These are phyloP conservation scores for Tiliacea aurago DNA, from an alignment of 2,888 invertebrate genomes.

Conservation along the genomic window DNA sequence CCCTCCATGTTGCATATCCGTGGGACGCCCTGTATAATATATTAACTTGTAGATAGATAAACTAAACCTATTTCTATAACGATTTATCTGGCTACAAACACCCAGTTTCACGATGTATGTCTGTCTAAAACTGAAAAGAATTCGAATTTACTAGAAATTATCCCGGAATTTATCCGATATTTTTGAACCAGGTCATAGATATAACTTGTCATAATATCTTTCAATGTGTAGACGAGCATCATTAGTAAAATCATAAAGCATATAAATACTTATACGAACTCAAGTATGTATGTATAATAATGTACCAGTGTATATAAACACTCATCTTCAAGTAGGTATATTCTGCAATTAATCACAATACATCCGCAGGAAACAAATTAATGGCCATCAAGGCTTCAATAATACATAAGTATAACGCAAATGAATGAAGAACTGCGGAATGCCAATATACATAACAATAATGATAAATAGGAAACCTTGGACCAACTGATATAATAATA, in stretches of 20 bases:
- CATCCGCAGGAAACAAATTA: constrained; percentile 35
- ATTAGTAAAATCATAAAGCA: too few species aligned
- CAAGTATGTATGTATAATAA: too few species aligned
- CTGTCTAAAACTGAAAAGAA: not conserved
- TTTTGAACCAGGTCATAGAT: not conserved
- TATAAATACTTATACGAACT: too few species aligned
- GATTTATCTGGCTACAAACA: not conserved
- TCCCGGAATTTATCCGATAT: not conserved
- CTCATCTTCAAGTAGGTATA: not conserved
- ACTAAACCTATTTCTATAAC: too few species aligned
- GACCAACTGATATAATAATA: constrained; percentile 1
- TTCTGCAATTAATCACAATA: constrained; percentile 26
- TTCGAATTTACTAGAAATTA: not conserved
- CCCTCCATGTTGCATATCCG: too few species aligned
- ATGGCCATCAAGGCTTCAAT: constrained; percentile 22
- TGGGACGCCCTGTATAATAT: too few species aligned
- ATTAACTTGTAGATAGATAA: too few species aligned
- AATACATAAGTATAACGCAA: constrained; percentile 7
- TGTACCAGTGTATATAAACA: too few species aligned
- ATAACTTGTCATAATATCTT: not conserved
- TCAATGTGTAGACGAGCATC: not conserved
- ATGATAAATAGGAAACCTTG: constrained; percentile 29
- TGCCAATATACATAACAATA: constrained; percentile 38
- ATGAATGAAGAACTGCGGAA: constrained; percentile 28
- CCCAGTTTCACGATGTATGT: not conserved